Conservation (phyloP, 2,797 vertebrate species). For the Falco biarmicus region DNA sequence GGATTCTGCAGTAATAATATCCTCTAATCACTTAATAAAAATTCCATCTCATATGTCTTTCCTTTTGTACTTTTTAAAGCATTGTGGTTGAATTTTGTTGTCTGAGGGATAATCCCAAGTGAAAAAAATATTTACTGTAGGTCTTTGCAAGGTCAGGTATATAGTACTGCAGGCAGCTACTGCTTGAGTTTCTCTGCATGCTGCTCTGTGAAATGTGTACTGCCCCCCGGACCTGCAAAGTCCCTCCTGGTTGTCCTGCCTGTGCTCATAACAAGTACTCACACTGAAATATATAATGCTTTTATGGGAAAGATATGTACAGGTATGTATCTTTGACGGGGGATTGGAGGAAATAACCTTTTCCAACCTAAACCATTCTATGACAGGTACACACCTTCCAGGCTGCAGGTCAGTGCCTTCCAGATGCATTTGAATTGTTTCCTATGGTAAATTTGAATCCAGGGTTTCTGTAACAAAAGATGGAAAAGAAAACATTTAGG, state of each 20-base stretch:
- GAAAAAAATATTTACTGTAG: slow-evolving; percentile 7
- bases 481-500: background rate
- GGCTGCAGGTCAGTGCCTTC: background rate
- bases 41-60: background rate
- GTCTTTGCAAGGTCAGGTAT: background rate
- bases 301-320: background rate
- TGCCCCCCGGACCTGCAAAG: background rate
- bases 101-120: slow-evolving; percentile 4
- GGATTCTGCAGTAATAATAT: slow-evolving; percentile 7
- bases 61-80: background rate
- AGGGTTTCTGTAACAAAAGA: background rate
- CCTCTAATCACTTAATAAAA: background rate
- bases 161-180: background rate
- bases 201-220: background rate
- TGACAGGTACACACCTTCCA: background rate
- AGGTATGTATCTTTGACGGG: background rate
- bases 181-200: background rate
- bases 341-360: background rate
- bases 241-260: background rate
- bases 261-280: background rate
- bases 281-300: background rate
- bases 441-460: background rate
- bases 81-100: background rate
- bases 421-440: background rate
- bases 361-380: background rate